These are phyloP conservation scores for Epizoanthus stellaris DNA, from an alignment of 92 coral and sea anemone species.

Conservation along the genomic window DNA sequence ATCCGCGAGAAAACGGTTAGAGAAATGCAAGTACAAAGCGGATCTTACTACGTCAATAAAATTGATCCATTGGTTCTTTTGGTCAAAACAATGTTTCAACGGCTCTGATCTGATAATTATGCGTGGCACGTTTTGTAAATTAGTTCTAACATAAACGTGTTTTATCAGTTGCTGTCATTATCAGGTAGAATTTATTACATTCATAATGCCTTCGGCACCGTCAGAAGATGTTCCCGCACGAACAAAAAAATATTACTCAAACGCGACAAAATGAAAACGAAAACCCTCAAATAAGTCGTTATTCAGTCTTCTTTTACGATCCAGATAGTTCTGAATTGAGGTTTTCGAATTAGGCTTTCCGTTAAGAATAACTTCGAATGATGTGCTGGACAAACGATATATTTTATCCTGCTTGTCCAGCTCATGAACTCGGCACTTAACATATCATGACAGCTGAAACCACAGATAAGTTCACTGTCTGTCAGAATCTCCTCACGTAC, in stretches of 20 bases:
- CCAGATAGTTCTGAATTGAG: background rate
- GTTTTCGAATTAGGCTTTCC: background rate
- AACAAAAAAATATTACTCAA: background rate
- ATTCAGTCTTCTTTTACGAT: background rate
- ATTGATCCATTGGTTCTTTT: background rate
- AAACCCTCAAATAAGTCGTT: background rate
- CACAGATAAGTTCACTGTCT: background rate
- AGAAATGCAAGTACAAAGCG: background rate
- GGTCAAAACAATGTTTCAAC: background rate
- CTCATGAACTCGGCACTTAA: slow-evolving; percentile 3
- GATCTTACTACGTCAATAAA: background rate
- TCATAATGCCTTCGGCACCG: background rate
- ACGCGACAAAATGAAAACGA: background rate
- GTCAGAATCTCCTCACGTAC: background rate
- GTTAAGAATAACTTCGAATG: background rate
- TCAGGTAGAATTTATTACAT: background rate
- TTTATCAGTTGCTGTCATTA: background rate
- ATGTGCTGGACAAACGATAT: background rate
- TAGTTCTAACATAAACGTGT: background rate
- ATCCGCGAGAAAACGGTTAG: background rate
- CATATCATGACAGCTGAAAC: background rate
- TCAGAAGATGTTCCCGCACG: background rate
- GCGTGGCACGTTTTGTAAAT: slow-evolving; percentile 19
- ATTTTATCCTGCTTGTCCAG: background rate
- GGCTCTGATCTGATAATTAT: slow-evolving; percentile 1